Base-by-base conservation (phyloP, 2,113 vertebrate genomes). In the Vombatus ursinus region DNA sequence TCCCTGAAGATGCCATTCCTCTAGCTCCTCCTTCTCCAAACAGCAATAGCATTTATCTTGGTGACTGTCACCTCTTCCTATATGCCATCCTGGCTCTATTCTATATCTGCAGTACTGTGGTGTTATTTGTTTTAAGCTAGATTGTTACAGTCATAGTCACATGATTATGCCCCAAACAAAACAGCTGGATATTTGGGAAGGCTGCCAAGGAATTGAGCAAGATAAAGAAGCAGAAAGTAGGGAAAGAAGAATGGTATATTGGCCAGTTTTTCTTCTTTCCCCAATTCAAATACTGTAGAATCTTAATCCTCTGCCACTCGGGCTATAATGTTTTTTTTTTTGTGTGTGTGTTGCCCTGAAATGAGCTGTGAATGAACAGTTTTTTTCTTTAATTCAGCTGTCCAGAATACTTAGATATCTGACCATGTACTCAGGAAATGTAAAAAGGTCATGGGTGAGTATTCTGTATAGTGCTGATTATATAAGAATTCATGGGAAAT, bases 31-130 rank as follows among this genome's bases (percentile, higher is more conserved):
- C 12, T 68, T 90, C 28, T 89, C 90, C 91, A 94, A 97, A 96
- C 37, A 95, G 57, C 89, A 94, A 77, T 91, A 92, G 89, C 96
- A 95, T 84, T 52, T 96, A 57, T 26, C 84, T 92, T 90, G 53
- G 23, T 44, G 84, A 37, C 31, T 54, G 91, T 53, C 14, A 77
- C 90, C 91, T 93, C 77, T 92, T 95, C 90, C 51, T 95, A 84
- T 57, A 53, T 52, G 93, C 0, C 3, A 91, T 9, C 49, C 8
- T 90, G 77, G 10, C 44, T 25, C 94, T 96, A 61, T 77, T 96
- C 95, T 1, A 25, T 25, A 28, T 95, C 90, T 44, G 57, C 91
- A 90, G 44, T 94, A 91, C 84, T 28, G 1, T 49, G 52, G 68
- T 25, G 51, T 97, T 95, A 50, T 94, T 93, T 95, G 7, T 92